Conservation (phyloP, 1,140 invertebrate genomes). For the Thaumatotibia leucotreta region DNA sequence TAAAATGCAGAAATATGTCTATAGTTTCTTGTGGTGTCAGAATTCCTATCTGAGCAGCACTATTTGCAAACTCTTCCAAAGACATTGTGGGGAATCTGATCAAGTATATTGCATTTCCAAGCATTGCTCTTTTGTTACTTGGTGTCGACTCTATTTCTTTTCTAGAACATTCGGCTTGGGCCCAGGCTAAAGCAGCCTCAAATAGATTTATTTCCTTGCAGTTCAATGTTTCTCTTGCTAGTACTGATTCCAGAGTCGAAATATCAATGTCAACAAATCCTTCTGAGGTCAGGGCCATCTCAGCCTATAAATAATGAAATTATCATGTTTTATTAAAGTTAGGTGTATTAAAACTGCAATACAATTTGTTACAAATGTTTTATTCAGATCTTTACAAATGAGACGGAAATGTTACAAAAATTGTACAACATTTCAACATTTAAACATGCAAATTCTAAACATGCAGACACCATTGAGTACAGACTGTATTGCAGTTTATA, state of each 20-base stretch:
- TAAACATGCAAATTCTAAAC: constrained; percentile 48
- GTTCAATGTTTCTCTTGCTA: constrained; percentile 92
- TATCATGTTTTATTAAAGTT: constrained; percentile 29
- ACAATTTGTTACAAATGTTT: constrained; percentile 66
- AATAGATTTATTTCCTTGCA: constrained; percentile 94
- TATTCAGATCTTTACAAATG: constrained; percentile 54
- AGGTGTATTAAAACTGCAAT: constrained; percentile 75
- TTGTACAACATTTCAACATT: constrained; percentile 32
- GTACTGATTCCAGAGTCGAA: constrained; percentile 90
- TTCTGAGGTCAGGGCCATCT: constrained; percentile 95
- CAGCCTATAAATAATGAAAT: constrained; percentile 82
- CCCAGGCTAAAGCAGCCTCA: constrained; percentile 93
- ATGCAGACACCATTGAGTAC: constrained; percentile 43
- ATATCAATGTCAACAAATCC: constrained; percentile 95
- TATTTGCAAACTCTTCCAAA: constrained; percentile 93
- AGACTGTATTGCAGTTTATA: constrained; percentile 72
- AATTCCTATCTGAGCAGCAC: constrained; percentile 91
- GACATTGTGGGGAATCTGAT: constrained; percentile 94
- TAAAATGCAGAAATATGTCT: constrained; percentile 94
- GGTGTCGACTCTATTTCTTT: constrained; percentile 87
- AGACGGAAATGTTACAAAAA: constrained; percentile 43
- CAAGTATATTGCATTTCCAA: constrained; percentile 88
- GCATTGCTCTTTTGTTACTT: constrained; percentile 83
- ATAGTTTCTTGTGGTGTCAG: constrained; percentile 93
- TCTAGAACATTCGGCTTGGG: constrained; percentile 88